Conservation (phyloP, 1,140 invertebrate species). For the Chrysomallon squamiferum region DNA sequence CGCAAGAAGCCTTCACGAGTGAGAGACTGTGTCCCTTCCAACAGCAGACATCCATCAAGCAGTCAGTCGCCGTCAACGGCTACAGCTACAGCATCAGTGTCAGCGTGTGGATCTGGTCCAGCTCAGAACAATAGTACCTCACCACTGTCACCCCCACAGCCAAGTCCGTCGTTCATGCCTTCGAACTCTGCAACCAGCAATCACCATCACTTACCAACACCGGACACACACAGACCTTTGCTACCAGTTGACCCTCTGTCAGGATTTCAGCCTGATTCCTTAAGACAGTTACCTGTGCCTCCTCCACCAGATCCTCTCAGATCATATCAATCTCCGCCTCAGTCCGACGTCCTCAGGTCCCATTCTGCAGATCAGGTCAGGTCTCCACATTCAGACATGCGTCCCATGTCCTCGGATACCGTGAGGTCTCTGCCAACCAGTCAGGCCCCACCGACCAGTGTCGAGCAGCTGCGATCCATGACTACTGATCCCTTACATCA, state of each 20-base stretch:
- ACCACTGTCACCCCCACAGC: no score
- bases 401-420: neutral
- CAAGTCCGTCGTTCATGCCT: no score
- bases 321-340: no score
- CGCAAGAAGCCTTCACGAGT: conserved; percentile 50
- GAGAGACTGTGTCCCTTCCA: conserved; percentile 1
- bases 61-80: neutral
- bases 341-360: neutral
- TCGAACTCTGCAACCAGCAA: neutral
- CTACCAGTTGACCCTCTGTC: neutral
- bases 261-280: neutral
- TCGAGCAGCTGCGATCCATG: neutral
- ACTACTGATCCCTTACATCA: neutral
- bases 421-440: neutral
- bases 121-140: neutral
- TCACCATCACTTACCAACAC: neutral
- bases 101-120: neutral
- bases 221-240: neutral
- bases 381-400: neutral
- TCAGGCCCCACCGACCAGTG: neutral
- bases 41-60: neutral
- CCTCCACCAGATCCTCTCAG: neutral
- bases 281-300: neutral
- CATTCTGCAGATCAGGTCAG: neutral
- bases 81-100: neutral